A percentile compares a stretch with the other conserved stretches of the same genome.
Evolutionary conservation across 1,140 invertebrate species (phyloP).

Genomic region (Solenopsis invicta): DNA sequence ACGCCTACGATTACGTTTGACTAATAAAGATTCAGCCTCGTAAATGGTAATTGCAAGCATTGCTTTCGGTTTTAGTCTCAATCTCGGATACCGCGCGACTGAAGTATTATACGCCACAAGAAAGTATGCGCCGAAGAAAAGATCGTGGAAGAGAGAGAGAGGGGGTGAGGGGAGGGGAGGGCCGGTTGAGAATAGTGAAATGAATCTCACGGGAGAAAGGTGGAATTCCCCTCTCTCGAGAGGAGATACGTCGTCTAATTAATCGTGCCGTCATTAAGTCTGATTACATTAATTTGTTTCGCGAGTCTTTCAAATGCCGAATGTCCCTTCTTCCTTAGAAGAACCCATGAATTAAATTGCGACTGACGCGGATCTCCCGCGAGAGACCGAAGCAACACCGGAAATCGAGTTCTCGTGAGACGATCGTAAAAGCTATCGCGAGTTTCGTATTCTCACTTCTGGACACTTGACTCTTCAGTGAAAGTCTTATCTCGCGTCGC

Average conservation of each 20-base stretch:
- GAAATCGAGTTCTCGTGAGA: slow-evolving; percentile 43
- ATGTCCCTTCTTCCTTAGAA: neutral
- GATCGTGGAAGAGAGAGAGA: neutral
- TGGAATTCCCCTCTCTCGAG: slow-evolving; percentile 3
- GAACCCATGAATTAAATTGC: slow-evolving; percentile 24
- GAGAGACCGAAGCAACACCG: neutral
- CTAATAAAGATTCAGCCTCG: slow-evolving; percentile 27
- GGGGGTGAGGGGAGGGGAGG: too few relatives aligned
- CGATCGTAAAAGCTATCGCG: slow-evolving; percentile 40
- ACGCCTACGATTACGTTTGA: slow-evolving; percentile 28
- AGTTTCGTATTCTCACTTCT: slow-evolving; percentile 13
- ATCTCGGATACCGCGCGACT: slow-evolving; percentile 15
- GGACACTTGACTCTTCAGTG: slow-evolving; percentile 69
- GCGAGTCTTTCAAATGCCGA: slow-evolving; percentile 21
- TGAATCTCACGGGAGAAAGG: slow-evolving; percentile 22
- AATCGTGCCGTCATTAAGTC: slow-evolving; percentile 60
- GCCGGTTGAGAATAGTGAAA: slow-evolving; percentile 25
- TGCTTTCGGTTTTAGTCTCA: slow-evolving; percentile 29
- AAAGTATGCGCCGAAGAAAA: slow-evolving; percentile 18
- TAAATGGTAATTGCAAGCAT: slow-evolving; percentile 26
- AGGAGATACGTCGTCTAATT: slow-evolving; percentile 49
- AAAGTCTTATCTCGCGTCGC: slow-evolving; percentile 79
- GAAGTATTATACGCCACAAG: neutral
- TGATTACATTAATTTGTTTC: slow-evolving; percentile 59
- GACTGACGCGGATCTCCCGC: slow-evolving; percentile 38